Conservation (phyloP, 2,888 invertebrate species). For the Caenorhabditis auriculariae region DNA sequence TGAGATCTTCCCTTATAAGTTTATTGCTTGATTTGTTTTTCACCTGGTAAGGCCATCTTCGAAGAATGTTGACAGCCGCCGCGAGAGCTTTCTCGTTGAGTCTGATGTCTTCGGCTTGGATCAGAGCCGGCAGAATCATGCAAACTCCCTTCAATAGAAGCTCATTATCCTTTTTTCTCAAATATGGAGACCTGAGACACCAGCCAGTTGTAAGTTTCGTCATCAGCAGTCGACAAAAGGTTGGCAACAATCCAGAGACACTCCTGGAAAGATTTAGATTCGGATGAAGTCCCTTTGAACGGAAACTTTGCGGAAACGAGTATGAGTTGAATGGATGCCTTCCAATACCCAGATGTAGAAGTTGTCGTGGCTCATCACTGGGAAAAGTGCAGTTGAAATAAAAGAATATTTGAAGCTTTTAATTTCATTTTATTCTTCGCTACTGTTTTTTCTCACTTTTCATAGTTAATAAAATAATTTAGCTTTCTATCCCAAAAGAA, state of each 20-base stretch:
- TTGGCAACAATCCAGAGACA: constrained; percentile 27
- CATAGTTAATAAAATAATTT: not conserved
- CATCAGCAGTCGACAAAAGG: constrained; percentile 17
- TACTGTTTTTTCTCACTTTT: not conserved
- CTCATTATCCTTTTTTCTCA: not conserved
- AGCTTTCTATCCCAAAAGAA: no score
- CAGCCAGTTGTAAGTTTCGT: constrained; percentile 3
- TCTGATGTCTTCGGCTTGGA: constrained; percentile 10
- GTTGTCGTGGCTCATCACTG: constrained; percentile 10
- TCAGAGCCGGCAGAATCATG: constrained; percentile 8
- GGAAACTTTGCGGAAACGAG: constrained; percentile 18
- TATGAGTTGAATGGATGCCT: constrained; percentile 15
- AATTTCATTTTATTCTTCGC: no score
- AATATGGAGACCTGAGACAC: not conserved
- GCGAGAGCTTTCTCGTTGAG: constrained; percentile 23
- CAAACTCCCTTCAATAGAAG: constrained; percentile 13
- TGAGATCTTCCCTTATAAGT: no score
- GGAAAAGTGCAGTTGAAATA: not conserved
- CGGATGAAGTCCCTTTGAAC: no score
- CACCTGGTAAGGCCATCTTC: constrained; percentile 16
- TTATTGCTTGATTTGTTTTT: no score
- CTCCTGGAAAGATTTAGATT: constrained; percentile 6
- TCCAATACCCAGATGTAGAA: constrained; percentile 16
- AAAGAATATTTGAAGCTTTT: constrained; percentile 1
- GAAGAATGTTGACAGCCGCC: constrained; percentile 12